Conservation (phyloP, 2,888 invertebrate genomes). For the Aphodius sticticus region DNA sequence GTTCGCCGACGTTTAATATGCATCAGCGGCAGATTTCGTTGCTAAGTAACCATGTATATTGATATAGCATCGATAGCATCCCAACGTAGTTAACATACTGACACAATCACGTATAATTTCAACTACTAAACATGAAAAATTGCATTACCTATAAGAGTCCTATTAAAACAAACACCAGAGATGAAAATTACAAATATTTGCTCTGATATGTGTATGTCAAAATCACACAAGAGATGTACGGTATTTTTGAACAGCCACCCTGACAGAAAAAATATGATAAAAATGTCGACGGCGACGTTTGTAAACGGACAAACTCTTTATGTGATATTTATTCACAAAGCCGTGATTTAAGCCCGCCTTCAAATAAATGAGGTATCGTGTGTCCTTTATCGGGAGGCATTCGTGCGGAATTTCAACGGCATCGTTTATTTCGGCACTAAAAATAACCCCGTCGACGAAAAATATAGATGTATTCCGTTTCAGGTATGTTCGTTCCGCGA, state of each 20-base stretch:
- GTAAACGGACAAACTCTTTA: not conserved
- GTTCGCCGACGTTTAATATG: too few relatives aligned
- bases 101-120: too few relatives aligned
- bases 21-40: too few relatives aligned
- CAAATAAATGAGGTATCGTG: not conserved
- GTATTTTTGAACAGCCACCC: not conserved
- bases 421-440: not conserved
- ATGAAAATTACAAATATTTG: too few relatives aligned
- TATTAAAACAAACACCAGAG: too few relatives aligned
- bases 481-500: slow-evolving; percentile 4
- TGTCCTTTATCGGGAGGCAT: not conserved
- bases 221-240: not conserved
- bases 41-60: too few relatives aligned
- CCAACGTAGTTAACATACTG: too few relatives aligned
- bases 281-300: not conserved
- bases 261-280: not conserved
- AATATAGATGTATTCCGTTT: not conserved
- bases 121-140: too few relatives aligned
- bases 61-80: too few relatives aligned
- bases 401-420: not conserved
- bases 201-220: not conserved
- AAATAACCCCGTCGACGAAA: not conserved
- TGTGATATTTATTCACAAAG: not conserved
- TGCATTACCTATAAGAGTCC: too few relatives aligned
- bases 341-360: not conserved